A percentile compares a stretch with the other conserved stretches of the same genome.
Evolutionary conservation across 2,888 invertebrate species (phyloP).

Genomic region (Agriopis marginaria): DNA sequence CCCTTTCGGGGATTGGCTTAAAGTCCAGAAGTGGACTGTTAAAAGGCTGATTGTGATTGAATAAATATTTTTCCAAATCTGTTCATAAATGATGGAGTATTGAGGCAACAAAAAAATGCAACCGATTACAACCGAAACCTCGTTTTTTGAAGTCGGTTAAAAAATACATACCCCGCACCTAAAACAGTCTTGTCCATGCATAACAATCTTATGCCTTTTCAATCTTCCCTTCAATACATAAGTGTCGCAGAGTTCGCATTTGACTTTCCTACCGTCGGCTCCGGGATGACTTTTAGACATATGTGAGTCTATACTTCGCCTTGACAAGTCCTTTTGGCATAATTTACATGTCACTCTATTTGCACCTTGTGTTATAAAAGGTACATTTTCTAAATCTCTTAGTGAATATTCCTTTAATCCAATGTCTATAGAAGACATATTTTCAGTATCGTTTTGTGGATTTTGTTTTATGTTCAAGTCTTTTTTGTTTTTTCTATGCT

Average conservation of each 20-base stretch:
- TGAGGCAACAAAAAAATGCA: no score
- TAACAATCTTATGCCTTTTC: conserved; percentile 52
- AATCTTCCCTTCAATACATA: conserved; percentile 56
- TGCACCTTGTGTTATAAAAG: conserved; percentile 2
- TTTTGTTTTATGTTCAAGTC: not conserved
- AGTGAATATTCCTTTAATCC: not conserved
- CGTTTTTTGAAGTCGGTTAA: no score
- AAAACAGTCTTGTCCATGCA: conserved; percentile 51
- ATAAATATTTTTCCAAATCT: no score
- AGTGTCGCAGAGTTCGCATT: conserved; percentile 66
- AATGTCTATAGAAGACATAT: not conserved
- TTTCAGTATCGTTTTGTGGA: not conserved
- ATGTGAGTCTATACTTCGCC: conserved; percentile 44
- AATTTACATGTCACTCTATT: conserved; percentile 59
- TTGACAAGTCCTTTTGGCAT: conserved; percentile 56
- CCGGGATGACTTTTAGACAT: conserved; percentile 62
- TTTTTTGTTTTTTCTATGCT: not conserved
- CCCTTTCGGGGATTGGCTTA: no score
- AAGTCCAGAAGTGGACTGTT: no score
- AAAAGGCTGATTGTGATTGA: no score
- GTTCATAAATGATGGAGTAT: no score
- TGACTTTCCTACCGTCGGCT: conserved; percentile 56
- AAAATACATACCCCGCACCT: conserved; percentile 58
- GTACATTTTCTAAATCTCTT: not conserved
- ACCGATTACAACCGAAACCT: no score